Evolutionary conservation across 2,797 vertebrate species (phyloP).

Genomic region (Otus scops): DNA sequence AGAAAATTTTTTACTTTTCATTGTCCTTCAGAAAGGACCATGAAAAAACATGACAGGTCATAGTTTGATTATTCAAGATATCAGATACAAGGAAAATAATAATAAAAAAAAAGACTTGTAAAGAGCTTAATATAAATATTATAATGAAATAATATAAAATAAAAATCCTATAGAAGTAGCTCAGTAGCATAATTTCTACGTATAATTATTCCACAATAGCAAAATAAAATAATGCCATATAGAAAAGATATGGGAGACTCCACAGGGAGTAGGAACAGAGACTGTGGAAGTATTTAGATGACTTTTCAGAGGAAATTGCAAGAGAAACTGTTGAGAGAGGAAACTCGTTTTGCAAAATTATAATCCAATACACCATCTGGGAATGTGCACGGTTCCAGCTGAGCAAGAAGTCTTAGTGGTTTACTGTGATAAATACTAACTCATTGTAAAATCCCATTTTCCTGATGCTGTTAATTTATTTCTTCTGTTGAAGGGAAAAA

Average conservation of each 20-base stretch:
- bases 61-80: not conserved
- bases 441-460: constrained; percentile 33
- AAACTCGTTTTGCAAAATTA: constrained; percentile 45
- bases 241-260: not conserved
- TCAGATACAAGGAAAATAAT: not conserved
- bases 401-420: constrained; percentile 37
- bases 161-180: not conserved
- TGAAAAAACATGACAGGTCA: not conserved
- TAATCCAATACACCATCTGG: constrained; percentile 59
- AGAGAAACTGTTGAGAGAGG: constrained; percentile 32
- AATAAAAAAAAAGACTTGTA: not conserved
- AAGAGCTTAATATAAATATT: not conserved
- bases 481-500: not conserved
- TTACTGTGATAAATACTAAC: constrained; percentile 54
- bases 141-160: not conserved
- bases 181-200: not conserved
- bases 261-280: not conserved
- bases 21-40: not conserved
- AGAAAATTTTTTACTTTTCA: not conserved
- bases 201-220: not conserved
- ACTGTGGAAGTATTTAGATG: not conserved
- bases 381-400: constrained; percentile 18
- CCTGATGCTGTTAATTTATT: constrained; percentile 35
- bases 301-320: constrained; percentile 32
- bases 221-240: not conserved